Evolutionary conservation across 2,113 vertebrate genomes (phyloP).

Genomic region (Caranx melampygus): DNA sequence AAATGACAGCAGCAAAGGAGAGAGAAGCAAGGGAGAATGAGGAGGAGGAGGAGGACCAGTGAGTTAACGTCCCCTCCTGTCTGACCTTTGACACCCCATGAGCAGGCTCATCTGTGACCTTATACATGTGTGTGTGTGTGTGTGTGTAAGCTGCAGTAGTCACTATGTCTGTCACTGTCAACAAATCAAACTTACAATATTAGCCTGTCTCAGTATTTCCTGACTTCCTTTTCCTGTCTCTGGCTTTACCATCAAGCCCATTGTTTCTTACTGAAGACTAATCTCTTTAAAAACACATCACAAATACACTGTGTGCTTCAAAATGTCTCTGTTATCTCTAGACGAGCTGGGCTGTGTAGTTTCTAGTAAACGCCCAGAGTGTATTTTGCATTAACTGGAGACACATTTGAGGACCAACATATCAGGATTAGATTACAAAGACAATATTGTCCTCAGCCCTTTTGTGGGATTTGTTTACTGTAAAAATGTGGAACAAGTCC

Average conservation of each 20-base stretch:
- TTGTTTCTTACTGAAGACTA: not conserved
- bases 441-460: not conserved
- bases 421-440: no score
- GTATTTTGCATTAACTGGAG: no score
- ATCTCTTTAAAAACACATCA: not conserved
- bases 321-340: no score
- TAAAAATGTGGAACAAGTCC: not conserved
- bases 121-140: not conserved
- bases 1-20: slow-evolving; percentile 31
- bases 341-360: not conserved
- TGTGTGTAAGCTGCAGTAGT: not conserved
- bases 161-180: not conserved
- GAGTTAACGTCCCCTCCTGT: slow-evolving; percentile 20
- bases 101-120: slow-evolving; percentile 42
- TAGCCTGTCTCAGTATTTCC: not conserved
- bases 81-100: slow-evolving; percentile 35
- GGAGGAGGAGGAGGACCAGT: not conserved
- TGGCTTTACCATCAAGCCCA: not conserved
- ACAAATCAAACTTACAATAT: no score
- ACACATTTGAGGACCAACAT: no score
- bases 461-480: not conserved
- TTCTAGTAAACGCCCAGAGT: not conserved
- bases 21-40: slow-evolving; percentile 9
- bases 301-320: no score
- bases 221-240: not conserved